A percentile compares a stretch with the other conserved stretches of the same genome.
These are phyloP conservation scores for Brachycybe producta DNA, from an alignment of 2,888 invertebrate genomes.

Conservation along the genomic window DNA sequence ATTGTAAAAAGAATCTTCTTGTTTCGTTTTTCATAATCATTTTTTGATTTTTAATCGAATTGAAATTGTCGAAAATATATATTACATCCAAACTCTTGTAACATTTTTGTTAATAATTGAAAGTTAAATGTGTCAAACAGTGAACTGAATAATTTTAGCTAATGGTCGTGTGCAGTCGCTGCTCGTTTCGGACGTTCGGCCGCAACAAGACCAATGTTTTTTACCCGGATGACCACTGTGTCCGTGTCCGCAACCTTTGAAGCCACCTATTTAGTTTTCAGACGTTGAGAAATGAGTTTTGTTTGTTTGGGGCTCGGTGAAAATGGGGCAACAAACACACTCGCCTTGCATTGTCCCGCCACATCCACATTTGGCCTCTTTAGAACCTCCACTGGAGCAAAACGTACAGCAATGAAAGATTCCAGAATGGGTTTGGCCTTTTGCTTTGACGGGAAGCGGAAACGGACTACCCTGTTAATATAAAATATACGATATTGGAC, in stretches of 20 bases:
- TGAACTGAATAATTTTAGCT: no score
- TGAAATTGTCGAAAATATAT: no score
- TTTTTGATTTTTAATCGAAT: no score
- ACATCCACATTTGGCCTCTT: slow-evolving; percentile 55
- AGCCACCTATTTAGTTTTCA: slow-evolving; percentile 31
- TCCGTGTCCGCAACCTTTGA: slow-evolving; percentile 62
- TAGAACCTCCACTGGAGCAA: slow-evolving; percentile 62
- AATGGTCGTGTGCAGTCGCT: no score
- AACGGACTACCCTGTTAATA: slow-evolving; percentile 52
- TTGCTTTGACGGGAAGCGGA: slow-evolving; percentile 48
- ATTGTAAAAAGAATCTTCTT: no score
- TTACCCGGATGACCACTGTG: slow-evolving; percentile 65
- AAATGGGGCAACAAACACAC: slow-evolving; percentile 25
- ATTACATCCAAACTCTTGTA: no score
- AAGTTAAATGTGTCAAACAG: no score
- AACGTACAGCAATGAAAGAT: slow-evolving; percentile 68
- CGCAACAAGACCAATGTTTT: slow-evolving; percentile 71
- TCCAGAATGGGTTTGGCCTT: slow-evolving; percentile 53
- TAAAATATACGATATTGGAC: no score
- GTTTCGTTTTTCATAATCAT: no score
- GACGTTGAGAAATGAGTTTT: not conserved
- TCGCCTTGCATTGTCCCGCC: slow-evolving; percentile 60
- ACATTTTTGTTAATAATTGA: no score
- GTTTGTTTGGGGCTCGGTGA: not conserved
- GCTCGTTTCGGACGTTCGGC: slow-evolving; percentile 9